Conservation (phyloP, 1,140 invertebrate species). For the Calliopsis andreniformis region DNA sequence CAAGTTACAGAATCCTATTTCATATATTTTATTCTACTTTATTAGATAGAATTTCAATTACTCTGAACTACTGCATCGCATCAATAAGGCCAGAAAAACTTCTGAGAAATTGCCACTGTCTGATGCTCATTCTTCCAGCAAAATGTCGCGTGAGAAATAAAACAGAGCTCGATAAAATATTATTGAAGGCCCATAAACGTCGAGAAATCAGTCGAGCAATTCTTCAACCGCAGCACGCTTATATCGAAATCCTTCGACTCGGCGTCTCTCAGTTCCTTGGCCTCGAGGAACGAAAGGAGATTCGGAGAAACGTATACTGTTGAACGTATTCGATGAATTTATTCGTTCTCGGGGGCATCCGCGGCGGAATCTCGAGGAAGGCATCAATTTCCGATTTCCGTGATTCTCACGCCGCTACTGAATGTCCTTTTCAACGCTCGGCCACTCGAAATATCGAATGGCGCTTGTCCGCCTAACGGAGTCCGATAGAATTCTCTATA, state of each 20-base stretch:
- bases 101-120: too few relatives aligned
- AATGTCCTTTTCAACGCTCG: constrained; percentile 13
- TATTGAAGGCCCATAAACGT: too few relatives aligned
- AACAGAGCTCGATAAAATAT: background rate
- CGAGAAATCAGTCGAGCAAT: background rate
- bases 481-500: background rate
- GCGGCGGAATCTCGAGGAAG: constrained; percentile 32
- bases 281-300: background rate
- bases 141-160: background rate
- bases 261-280: too few relatives aligned
- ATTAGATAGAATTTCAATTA: too few relatives aligned
- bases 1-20: too few relatives aligned
- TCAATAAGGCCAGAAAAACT: too few relatives aligned
- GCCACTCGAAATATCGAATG: constrained; percentile 22
- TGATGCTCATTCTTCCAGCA: too few relatives aligned
- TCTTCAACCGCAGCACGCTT: background rate
- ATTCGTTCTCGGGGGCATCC: constrained; percentile 19
- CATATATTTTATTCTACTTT: too few relatives aligned
- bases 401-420: constrained; percentile 10
- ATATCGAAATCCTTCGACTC: background rate
- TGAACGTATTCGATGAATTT: constrained; percentile 34
- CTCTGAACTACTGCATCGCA: too few relatives aligned
- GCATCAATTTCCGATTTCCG: constrained; percentile 57
- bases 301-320: background rate
- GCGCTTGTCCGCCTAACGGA: background rate